Percentiles rank a stretch among this genome's conserved stretches.
phyloP scores from a whole-genome alignment of 2,888 invertebrate species.

The Tetranychus piercei region DNA sequence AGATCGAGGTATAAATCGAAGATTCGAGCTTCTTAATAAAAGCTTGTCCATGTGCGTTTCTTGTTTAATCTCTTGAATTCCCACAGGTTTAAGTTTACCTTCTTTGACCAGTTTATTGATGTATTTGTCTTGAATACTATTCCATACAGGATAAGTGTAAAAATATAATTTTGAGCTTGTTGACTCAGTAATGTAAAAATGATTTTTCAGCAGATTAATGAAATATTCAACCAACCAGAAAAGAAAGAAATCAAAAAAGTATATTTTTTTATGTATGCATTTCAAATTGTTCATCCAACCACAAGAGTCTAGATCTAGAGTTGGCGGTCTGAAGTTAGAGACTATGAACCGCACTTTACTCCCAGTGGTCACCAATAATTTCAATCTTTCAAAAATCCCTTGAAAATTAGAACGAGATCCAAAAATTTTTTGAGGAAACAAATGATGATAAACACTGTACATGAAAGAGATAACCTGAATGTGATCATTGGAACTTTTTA shows the following conservation, averaged over 20 bases:
- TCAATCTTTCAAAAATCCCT: constrained; percentile 8
- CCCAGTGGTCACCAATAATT: constrained; percentile 15
- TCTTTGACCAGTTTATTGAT: background rate
- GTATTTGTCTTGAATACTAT: constrained; percentile 9
- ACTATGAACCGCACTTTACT: background rate
- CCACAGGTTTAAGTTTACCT: background rate
- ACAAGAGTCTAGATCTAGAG: background rate
- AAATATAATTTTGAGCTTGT: constrained; percentile 11
- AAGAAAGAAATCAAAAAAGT: constrained; percentile 7
- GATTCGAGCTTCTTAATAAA: constrained; percentile 9
- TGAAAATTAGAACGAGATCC: constrained; percentile 9
- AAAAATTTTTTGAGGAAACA: constrained; percentile 16
- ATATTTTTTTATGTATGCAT: background rate
- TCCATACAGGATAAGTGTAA: constrained; percentile 10
- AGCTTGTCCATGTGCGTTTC: background rate
- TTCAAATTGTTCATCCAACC: constrained; percentile 4
- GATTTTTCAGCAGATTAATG: constrained; percentile 7
- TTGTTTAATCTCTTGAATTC: background rate
- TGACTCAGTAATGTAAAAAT: constrained; percentile 18
- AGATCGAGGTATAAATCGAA: constrained; percentile 14
- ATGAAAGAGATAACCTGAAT: background rate
- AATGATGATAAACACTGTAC: constrained; percentile 3
- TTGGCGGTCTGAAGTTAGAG: background rate
- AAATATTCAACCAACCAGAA: constrained; percentile 15
- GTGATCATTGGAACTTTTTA: background rate